Conservation (phyloP, 2,797 vertebrate genomes). For the Microctenopoma lineatum region DNA sequence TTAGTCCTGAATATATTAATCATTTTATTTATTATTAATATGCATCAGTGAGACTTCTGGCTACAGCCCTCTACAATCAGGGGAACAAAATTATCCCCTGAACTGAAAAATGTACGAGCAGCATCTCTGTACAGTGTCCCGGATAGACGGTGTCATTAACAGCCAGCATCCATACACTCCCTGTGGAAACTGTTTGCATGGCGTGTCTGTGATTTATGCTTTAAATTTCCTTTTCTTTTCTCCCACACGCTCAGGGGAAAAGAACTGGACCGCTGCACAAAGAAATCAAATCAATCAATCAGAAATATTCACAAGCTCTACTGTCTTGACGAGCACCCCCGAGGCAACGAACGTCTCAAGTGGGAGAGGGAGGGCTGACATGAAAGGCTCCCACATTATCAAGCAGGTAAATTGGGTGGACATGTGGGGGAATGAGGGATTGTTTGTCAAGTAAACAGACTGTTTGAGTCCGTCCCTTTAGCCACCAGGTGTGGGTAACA, state of each 20-base stretch:
- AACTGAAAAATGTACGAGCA: neutral
- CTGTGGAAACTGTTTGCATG: neutral
- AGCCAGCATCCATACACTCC: neutral
- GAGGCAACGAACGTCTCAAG: constrained; percentile 24
- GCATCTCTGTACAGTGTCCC: neutral
- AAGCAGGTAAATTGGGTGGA: constrained; percentile 76
- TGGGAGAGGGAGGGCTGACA: constrained; percentile 30
- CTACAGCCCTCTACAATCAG: neutral
- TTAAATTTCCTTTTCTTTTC: neutral
- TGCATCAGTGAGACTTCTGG: too few relatives aligned
- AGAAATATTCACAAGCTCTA: neutral
- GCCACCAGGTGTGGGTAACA: constrained; percentile 40
- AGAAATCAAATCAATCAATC: constrained; percentile 2
- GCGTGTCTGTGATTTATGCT: neutral
- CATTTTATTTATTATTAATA: too few relatives aligned
- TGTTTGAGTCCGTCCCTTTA: constrained; percentile 63
- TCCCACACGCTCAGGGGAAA: neutral
- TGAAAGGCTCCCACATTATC: constrained; percentile 74
- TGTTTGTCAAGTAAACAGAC: constrained; percentile 67
- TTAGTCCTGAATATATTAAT: too few relatives aligned
- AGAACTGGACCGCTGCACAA: neutral
- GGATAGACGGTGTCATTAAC: neutral
- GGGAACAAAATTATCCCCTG: neutral
- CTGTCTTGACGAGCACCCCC: neutral
- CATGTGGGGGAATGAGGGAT: constrained; percentile 53